phyloP scores from a whole-genome alignment of 1,140 invertebrate genomes.

The Chionoecetes opilio region DNA sequence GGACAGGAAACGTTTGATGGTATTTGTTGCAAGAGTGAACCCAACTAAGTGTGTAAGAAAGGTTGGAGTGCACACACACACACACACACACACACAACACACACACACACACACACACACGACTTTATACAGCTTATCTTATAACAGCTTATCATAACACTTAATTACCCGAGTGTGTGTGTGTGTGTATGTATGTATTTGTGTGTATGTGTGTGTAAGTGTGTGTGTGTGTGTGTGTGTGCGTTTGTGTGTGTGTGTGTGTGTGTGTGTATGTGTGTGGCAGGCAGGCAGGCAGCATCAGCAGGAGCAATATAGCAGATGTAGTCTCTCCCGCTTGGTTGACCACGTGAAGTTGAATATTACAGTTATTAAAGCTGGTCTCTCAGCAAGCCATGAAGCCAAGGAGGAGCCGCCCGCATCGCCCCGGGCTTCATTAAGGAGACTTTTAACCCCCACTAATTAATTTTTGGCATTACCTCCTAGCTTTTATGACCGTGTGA shows the following conservation, averaged over 20 bases:
- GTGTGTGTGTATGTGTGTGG: not conserved
- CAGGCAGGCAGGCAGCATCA: not conserved
- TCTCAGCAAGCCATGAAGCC: not conserved
- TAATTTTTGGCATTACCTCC: not conserved
- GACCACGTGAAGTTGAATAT: constrained; percentile 27
- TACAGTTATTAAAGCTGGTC: constrained; percentile 12
- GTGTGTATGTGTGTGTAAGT: not conserved
- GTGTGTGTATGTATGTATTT: too few relatives aligned
- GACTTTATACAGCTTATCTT: too few relatives aligned
- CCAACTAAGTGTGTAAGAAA: too few relatives aligned
- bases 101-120: too few relatives aligned
- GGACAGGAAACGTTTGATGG: too few relatives aligned
- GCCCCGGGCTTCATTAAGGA: not conserved
- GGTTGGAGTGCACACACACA: too few relatives aligned
- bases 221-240: constrained; percentile 27
- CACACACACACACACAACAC: too few relatives aligned
- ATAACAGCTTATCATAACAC: too few relatives aligned
- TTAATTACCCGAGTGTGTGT: too few relatives aligned
- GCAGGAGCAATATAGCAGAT: not conserved
- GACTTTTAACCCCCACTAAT: not conserved
- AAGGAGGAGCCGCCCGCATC: not conserved
- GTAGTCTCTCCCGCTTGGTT: not conserved
- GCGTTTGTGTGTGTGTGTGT: constrained; percentile 16
- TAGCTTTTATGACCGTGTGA: not conserved
- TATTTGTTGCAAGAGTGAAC: too few relatives aligned